phyloP scores from a whole-genome alignment of 2,888 invertebrate species.

The Cosmopolites sordidus region DNA sequence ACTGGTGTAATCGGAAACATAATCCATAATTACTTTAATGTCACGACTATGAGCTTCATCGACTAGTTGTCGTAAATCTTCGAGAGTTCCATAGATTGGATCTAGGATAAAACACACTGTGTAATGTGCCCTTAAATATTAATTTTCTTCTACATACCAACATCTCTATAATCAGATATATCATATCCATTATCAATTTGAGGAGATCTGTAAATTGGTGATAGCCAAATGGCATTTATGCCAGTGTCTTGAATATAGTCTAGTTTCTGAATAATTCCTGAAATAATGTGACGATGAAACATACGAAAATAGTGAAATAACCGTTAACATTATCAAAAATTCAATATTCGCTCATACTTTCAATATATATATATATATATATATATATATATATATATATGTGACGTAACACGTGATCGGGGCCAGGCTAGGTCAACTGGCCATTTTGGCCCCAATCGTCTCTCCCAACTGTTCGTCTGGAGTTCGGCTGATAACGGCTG shows the following conservation, averaged over 20 bases:
- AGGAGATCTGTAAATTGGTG: slow-evolving; percentile 78
- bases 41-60: slow-evolving; percentile 3
- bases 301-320: too few relatives aligned
- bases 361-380: too few relatives aligned
- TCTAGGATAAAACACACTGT: slow-evolving; percentile 44
- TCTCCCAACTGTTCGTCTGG: too few relatives aligned
- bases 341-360: too few relatives aligned
- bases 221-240: slow-evolving; percentile 74
- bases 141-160: slow-evolving; percentile 50
- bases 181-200: slow-evolving; percentile 87
- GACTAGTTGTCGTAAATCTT: slow-evolving; percentile 57
- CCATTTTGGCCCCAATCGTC: too few relatives aligned
- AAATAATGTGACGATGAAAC: too few relatives aligned
- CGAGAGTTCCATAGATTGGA: slow-evolving; percentile 66
- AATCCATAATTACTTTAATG: slow-evolving; percentile 12
- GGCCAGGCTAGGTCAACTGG: too few relatives aligned
- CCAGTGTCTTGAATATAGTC: slow-evolving; percentile 54
- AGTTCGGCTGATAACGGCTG: too few relatives aligned
- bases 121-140: too few relatives aligned
- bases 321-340: too few relatives aligned
- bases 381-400: too few relatives aligned
- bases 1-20: slow-evolving; percentile 13
- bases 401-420: too few relatives aligned
- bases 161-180: slow-evolving; percentile 68
- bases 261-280: slow-evolving; percentile 36